Conservation (phyloP, 2,113 vertebrate species). For the Paradoxurus hermaphroditus region DNA sequence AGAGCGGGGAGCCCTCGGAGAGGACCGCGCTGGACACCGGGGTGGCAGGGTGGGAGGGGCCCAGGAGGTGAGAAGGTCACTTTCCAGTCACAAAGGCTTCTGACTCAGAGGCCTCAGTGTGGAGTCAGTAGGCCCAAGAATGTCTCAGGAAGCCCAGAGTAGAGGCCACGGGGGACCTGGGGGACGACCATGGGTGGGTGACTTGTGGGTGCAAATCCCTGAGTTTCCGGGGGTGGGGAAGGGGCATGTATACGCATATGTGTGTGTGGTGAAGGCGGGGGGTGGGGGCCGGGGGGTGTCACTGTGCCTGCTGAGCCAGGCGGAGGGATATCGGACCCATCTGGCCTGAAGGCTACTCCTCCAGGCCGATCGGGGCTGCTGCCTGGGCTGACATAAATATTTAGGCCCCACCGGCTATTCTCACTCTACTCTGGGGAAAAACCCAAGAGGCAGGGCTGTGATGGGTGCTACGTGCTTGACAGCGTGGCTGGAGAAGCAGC, state of each 20-base stretch:
- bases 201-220: neutral
- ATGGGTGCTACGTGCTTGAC: constrained; percentile 8
- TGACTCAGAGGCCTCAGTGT: neutral
- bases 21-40: neutral
- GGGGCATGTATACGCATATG: neutral
- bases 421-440: neutral
- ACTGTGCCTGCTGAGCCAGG: neutral
- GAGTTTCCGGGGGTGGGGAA: neutral
- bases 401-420: neutral
- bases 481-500: neutral
- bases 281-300: no score
- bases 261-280: neutral
- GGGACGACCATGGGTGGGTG: neutral
- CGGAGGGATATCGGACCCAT: neutral
- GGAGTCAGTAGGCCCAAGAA: neutral
- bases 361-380: neutral
- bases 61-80: neutral
- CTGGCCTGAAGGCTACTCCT: neutral
- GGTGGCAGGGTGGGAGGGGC: neutral
- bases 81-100: neutral
- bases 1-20: neutral
- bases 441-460: neutral
- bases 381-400: constrained; percentile 58
- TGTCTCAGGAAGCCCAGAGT: neutral
- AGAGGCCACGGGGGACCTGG: neutral